These are phyloP conservation scores for Agrenia bidenticulata DNA, from an alignment of 2,888 invertebrate species.

Conservation along the genomic window DNA sequence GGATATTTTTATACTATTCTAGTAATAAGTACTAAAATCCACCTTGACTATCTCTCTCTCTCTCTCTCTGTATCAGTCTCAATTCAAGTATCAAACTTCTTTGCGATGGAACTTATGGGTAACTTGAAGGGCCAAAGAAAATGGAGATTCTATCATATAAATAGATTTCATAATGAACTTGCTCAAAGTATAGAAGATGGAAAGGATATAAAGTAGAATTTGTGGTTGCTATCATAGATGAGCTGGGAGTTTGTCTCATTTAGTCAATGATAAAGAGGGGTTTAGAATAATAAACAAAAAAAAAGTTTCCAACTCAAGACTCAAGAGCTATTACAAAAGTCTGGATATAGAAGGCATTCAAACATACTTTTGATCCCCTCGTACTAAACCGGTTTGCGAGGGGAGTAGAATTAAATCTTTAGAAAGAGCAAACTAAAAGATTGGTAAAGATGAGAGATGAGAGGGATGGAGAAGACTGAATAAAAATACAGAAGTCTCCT, in stretches of 20 bases:
- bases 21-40: too few species aligned
- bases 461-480: too few species aligned
- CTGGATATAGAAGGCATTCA: too few species aligned
- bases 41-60: too few species aligned
- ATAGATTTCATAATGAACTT: not conserved
- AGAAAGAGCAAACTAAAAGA: not conserved
- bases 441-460: not conserved
- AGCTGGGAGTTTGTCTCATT: conserved; percentile 2
- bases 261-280: not conserved
- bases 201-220: not conserved
- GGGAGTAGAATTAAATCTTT: not conserved
- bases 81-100: too few species aligned
- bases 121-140: too few species aligned
- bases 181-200: not conserved
- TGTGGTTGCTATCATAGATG: not conserved
- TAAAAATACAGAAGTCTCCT: too few species aligned
- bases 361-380: not conserved
- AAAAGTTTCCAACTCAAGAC: conserved; percentile 6
- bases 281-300: not conserved
- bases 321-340: not conserved
- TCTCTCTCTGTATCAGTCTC: too few species aligned
- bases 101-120: too few species aligned
- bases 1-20: too few species aligned
- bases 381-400: not conserved
- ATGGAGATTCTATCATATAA: not conserved